Conservation (phyloP, 1,140 invertebrate species). For the Planococcus citri region DNA sequence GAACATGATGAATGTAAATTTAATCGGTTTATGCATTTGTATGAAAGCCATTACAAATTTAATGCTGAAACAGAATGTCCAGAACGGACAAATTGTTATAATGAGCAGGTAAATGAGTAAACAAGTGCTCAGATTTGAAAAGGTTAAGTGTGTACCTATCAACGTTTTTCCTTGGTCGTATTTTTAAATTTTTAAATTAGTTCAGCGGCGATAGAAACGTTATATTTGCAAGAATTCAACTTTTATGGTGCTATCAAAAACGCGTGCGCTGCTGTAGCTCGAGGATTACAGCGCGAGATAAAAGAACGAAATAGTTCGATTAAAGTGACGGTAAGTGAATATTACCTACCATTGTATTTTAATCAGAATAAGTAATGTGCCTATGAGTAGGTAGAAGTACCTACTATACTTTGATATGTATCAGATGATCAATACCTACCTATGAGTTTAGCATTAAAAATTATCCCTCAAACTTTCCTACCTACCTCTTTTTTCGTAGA, state of each 20-base stretch:
- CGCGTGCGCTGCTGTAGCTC: neutral
- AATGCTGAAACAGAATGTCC: slow-evolving; percentile 1
- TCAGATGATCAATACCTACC: no score
- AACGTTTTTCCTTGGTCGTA: no score
- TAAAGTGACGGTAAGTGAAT: neutral
- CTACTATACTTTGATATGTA: no score
- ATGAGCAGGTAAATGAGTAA: neutral
- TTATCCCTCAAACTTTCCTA: no score
- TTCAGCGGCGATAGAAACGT: neutral
- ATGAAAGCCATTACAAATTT: neutral
- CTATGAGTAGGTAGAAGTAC: no score
- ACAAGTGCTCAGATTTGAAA: no score
- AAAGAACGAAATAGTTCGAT: neutral
- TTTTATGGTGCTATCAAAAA: neutral
- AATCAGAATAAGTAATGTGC: no score
- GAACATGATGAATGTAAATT: neutral
- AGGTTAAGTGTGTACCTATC: no score
- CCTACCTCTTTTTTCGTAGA: no score
- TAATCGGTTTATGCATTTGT: neutral
- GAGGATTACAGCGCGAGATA: neutral
- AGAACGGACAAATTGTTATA: neutral
- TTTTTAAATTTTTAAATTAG: no score
- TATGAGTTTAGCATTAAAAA: no score
- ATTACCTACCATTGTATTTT: no score
- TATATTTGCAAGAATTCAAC: neutral